A percentile compares a stretch with the other conserved stretches of the same genome.
phyloP scores from a whole-genome alignment of 1,140 invertebrate species.

The Polyergus mexicanus region DNA sequence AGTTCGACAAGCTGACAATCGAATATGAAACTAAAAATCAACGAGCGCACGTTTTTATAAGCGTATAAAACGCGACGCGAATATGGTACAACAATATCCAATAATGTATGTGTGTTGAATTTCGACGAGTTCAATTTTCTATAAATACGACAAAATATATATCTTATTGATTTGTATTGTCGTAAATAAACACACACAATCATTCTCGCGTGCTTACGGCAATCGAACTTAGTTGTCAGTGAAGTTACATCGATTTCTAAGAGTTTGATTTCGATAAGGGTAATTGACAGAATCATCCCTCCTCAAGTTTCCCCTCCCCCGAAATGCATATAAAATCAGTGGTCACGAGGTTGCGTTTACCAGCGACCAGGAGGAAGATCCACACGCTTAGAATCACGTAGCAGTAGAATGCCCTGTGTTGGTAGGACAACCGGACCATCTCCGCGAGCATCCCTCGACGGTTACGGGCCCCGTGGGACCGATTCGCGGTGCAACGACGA shows the following conservation, averaged over 20 bases:
- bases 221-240: not conserved
- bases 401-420: slow-evolving; percentile 92
- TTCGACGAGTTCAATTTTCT: slow-evolving; percentile 4
- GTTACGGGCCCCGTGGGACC: slow-evolving; percentile 35
- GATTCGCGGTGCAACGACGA: slow-evolving; percentile 29
- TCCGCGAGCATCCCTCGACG: slow-evolving; percentile 84
- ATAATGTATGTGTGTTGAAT: not conserved
- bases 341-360: slow-evolving; percentile 81
- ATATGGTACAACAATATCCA: not conserved
- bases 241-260: not conserved
- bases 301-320: too few relatives aligned
- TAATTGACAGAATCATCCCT: not conserved
- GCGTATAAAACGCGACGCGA: not conserved
- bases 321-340: not conserved
- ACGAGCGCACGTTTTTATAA: too few relatives aligned
- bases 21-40: not conserved
- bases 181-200: not conserved
- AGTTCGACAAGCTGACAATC: not conserved
- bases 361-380: slow-evolving; percentile 92
- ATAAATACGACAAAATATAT: not conserved
- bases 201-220: not conserved
- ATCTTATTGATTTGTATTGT: not conserved
- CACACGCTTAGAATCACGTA: slow-evolving; percentile 92
- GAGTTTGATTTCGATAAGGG: not conserved
- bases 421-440: slow-evolving; percentile 90